A percentile compares a stretch with the other conserved stretches of the same genome.
phyloP scores from a whole-genome alignment of 2,888 invertebrate species.

The Tuta absoluta region DNA sequence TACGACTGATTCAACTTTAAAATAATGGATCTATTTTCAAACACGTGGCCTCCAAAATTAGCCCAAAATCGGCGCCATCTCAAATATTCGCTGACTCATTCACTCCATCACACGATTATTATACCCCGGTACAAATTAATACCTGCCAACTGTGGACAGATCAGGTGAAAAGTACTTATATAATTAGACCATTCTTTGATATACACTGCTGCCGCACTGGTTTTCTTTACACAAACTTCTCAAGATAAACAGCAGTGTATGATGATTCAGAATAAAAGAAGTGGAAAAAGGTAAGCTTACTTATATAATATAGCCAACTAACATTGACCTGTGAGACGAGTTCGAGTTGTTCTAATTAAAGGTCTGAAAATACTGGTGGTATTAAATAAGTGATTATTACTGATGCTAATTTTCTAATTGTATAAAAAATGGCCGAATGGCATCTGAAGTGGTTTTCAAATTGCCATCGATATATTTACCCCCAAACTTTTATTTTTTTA shows the following conservation, averaged over 20 bases:
- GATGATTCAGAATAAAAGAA: background rate
- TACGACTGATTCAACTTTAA: too few relatives aligned
- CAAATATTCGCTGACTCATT: constrained; percentile 57
- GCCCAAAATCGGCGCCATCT: background rate
- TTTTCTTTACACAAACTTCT: too few relatives aligned
- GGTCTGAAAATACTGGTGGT: background rate
- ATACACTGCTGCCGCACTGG: too few relatives aligned
- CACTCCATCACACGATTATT: constrained; percentile 76
- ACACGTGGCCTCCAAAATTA: background rate
- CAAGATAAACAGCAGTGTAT: too few relatives aligned
- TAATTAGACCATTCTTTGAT: too few relatives aligned
- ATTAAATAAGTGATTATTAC: background rate
- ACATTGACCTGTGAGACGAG: background rate
- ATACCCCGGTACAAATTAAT: constrained; percentile 74
- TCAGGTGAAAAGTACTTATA: too few relatives aligned
- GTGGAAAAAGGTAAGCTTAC: background rate
- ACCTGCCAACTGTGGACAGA: constrained; percentile 56
- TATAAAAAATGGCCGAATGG: constrained; percentile 3
- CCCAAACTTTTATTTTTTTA: constrained; percentile 14
- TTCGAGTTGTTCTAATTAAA: background rate
- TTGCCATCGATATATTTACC: constrained; percentile 18
- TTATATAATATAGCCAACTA: background rate
- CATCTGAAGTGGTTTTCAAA: constrained; percentile 4
- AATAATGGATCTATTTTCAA: too few relatives aligned
- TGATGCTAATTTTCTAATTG: constrained; percentile 12